Base-by-base conservation (phyloP, 1,140 invertebrate genomes). In the Sarcophaga bullata region DNA sequence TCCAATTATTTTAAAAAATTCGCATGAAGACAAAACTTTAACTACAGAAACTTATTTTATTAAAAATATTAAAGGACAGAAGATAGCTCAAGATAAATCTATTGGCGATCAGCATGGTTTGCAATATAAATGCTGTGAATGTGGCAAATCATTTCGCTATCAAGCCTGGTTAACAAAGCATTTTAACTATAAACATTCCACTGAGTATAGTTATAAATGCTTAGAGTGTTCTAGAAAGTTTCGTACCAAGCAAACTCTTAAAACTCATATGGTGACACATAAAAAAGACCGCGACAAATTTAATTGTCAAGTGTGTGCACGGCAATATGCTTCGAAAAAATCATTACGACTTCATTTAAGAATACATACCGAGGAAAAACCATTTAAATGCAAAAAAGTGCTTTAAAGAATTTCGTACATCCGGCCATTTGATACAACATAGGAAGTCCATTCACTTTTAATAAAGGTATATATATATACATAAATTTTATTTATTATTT, bases 351-450 rank as follows among this genome's bases (percentile, higher is more conserved):
- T 87, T 19, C 90, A 91, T 83, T 81, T 86, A 73, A 82, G 86
- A 9, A 82, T 90, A 5, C 90, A 91, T 85, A 90, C 86, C 6
- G 86, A 87, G 0, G 85, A 86, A 37, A 85, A 84, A 11, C 87
- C 89, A 0, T 88, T 86, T 82, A 73, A 78, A 13, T 91, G 91
- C 85, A 87, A 90, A n/a, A 7, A 84, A 86, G 75, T 94, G 93
- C 85, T 91, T 90, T 76, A 92, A 93, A 85, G 90, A 90, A 3
- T 94, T 93, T 86, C 93, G 86, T 6, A 88, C 87, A 52, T 88
- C 85, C 25, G 86, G 86, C 0, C 89, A 87, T 82, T 80, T 86
- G 6, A 82, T 85, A 37, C 82, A 84, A 13, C 90, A 91, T 83
- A 82, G 85, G 80, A 90, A 92, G 17, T 48, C 78, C 6, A 73